These are phyloP conservation scores for Pocillopora grandis DNA, from an alignment of 92 coral and sea anemone species.

Conservation along the genomic window DNA sequence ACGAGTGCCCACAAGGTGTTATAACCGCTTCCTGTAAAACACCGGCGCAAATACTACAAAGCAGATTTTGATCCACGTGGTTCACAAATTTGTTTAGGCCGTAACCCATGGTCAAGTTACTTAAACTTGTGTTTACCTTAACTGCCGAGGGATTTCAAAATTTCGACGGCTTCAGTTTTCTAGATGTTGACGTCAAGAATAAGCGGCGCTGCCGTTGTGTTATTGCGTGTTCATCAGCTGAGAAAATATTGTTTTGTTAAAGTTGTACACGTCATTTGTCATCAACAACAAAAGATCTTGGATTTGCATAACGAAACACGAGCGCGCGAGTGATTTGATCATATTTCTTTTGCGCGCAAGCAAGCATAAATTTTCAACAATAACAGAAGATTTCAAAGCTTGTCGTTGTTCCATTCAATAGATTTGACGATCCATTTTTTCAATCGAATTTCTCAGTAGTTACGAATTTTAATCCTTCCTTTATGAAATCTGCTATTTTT, in stretches of 20 bases:
- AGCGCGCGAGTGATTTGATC: constrained; percentile 35
- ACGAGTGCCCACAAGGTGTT: constrained; percentile 97
- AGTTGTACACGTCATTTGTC: constrained; percentile 56
- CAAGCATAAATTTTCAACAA: background rate
- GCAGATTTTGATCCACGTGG: constrained; percentile 87
- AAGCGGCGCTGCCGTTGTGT: constrained; percentile 24
- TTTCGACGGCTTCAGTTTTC: background rate
- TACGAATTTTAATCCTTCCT: background rate
- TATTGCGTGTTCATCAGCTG: constrained; percentile 65
- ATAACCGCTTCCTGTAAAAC: constrained; percentile 89
- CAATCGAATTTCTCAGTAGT: background rate
- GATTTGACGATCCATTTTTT: background rate
- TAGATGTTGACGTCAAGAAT: constrained; percentile 1
- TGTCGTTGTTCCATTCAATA: background rate
- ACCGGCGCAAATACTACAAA: constrained; percentile 97
- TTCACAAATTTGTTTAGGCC: constrained; percentile 84
- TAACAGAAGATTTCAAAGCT: background rate
- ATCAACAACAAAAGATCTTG: constrained; percentile 53
- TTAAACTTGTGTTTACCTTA: constrained; percentile 28
- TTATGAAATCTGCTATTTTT: background rate
- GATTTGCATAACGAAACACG: constrained; percentile 71
- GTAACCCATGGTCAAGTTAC: constrained; percentile 73
- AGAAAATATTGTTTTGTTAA: constrained; percentile 39
- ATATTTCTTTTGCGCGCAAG: constrained; percentile 16
- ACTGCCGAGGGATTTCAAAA: background rate